Base-by-base conservation (phyloP, 2,797 vertebrate species). In the Dromococcyx pavoninus region DNA sequence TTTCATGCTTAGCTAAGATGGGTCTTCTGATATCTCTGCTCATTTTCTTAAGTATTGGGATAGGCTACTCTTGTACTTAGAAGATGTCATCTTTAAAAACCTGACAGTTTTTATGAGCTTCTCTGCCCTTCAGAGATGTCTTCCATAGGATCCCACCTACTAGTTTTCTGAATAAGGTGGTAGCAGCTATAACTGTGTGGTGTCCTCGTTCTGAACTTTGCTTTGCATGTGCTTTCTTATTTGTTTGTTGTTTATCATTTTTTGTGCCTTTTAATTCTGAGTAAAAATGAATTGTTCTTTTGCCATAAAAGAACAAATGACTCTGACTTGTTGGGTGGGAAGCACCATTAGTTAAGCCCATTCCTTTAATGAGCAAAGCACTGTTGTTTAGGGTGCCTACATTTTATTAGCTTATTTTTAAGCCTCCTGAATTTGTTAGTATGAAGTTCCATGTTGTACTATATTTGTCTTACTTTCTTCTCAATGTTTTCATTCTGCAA, bases 211-310 rank as follows among this genome's bases (percentile, higher is more conserved):
- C 56, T 73, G 13, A 27, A 13, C 17, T 70, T 76, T 32, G 5
- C 9, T 69, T 32, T 64, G 13, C 13, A 46, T 30, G 7, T 39
- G 2, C 13, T 82, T 90, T 64, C 14, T 70, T 44, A 39, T 6
- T 28, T 70, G 3, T 35, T 53, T 54, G 2, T 11, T 44, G 10
- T 30, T 80, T 28, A 39, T 46, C 1, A 10, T 0, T 1, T 46
- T 43, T 57, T 6, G 3, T 30, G 3, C 13, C 9, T 64, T 50
- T 67, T 77, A 88, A 27, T 56, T 83, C 14, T 32, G 22, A 80
- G 8, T 73, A 23, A 44, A 83, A 83, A 74, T 56, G 3, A 8
- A 4, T 22, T 1, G 11, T 13, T 13, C 62, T 39, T 74, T 83
- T 7, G 53, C 13, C 24, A 39, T 5, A 69, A 87, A 86, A 33